phyloP scores from a whole-genome alignment of 1,140 invertebrate species.

The Micrasema longulum region DNA sequence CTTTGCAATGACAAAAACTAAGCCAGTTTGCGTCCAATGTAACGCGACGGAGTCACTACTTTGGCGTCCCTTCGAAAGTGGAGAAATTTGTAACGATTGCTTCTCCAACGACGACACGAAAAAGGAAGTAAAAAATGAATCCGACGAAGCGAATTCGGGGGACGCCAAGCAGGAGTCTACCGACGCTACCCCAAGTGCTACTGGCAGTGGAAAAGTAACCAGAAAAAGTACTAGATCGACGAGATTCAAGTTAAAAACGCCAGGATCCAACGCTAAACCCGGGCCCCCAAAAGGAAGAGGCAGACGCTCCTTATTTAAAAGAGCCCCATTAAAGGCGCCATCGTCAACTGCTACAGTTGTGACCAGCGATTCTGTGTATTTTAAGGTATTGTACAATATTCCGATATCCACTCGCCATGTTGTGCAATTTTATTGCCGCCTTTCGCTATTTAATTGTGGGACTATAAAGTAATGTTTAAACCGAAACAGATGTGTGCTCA shows the following conservation, averaged over 20 bases:
- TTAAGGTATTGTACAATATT: slow-evolving; percentile 79
- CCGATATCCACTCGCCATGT: background rate
- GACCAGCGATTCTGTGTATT: slow-evolving; percentile 85
- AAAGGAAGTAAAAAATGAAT: slow-evolving; percentile 58
- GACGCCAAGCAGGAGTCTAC: slow-evolving; percentile 59
- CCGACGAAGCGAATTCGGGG: slow-evolving; percentile 56
- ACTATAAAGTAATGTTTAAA: too few species aligned
- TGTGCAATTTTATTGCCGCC: too few species aligned
- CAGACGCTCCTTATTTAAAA: slow-evolving; percentile 83
- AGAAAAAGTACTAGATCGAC: slow-evolving; percentile 65
- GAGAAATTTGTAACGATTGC: slow-evolving; percentile 67
- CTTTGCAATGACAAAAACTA: slow-evolving; percentile 58
- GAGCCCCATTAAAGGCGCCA: slow-evolving; percentile 84
- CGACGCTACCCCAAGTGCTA: slow-evolving; percentile 60
- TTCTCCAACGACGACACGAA: slow-evolving; percentile 60
- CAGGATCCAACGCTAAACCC: slow-evolving; percentile 57
- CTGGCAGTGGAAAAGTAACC: slow-evolving; percentile 59
- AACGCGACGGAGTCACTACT: slow-evolving; percentile 62
- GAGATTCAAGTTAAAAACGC: slow-evolving; percentile 62
- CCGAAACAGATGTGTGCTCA: too few species aligned
- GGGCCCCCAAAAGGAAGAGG: slow-evolving; percentile 77
- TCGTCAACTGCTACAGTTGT: slow-evolving; percentile 82
- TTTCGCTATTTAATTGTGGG: too few species aligned
- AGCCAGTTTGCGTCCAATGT: slow-evolving; percentile 65
- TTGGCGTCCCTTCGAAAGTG: slow-evolving; percentile 63